These are phyloP conservation scores for Melanotaenia pygmaea DNA, from an alignment of 2,797 vertebrate genomes.

Conservation along the genomic window DNA sequence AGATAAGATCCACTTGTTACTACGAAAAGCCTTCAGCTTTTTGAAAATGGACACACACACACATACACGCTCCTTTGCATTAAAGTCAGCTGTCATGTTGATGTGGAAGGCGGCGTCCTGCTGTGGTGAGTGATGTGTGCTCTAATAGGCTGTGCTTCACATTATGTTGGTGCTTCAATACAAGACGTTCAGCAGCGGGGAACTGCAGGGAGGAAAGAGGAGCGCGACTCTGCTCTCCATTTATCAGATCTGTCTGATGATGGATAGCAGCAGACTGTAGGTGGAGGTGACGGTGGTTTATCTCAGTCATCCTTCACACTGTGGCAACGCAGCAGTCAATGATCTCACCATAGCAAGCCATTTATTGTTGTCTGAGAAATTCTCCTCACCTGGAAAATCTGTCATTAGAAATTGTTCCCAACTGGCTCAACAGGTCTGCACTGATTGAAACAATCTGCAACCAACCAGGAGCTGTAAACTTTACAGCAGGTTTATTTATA, in stretches of 20 bases:
- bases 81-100: conserved; percentile 58
- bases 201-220: conserved; percentile 58
- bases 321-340: conserved; percentile 51
- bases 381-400: conserved; percentile 32
- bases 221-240: conserved; percentile 52
- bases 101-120: conserved; percentile 55
- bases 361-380: conserved; percentile 45
- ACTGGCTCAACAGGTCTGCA: conserved; percentile 17
- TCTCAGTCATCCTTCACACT: conserved; percentile 64
- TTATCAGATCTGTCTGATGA: conserved; percentile 74
- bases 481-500: too few relatives aligned
- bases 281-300: conserved; percentile 67
- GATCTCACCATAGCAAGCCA: conserved; percentile 41
- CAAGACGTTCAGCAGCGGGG: conserved; percentile 43
- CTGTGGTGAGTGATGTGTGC: conserved; percentile 70
- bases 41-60: conserved; percentile 23
- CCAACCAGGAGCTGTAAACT: not conserved
- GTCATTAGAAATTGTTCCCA: conserved; percentile 20
- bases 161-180: conserved; percentile 72
- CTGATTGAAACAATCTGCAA: conserved; percentile 5
- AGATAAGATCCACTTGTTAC: conserved; percentile 40
- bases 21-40: conserved; percentile 20
- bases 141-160: conserved; percentile 72
- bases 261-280: conserved; percentile 63
- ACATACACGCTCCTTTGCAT: conserved; percentile 25